Evolutionary conservation across 1,140 invertebrate species (phyloP).

Genomic region (Drosophila ficusphila): DNA sequence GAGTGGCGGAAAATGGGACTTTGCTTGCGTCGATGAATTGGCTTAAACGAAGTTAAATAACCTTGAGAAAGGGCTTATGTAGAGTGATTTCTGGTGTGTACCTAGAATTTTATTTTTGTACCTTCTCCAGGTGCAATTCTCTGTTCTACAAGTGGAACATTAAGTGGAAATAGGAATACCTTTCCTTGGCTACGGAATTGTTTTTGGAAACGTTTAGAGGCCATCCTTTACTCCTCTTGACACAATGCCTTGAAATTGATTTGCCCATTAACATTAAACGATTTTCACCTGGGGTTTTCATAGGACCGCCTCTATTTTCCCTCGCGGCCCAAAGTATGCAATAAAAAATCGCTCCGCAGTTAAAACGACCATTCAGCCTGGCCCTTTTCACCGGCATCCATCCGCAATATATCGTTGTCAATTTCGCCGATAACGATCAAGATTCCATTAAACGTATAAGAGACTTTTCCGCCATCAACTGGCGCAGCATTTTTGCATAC

Average conservation of each 20-base stretch:
- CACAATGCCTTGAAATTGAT: constrained; percentile 3
- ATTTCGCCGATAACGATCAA: constrained; percentile 40
- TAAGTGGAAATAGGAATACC: too few relatives aligned
- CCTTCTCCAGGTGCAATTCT: background rate
- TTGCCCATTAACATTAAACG: constrained; percentile 4
- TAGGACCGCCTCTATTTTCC: background rate
- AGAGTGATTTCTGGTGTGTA: too few relatives aligned
- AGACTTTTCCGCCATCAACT: constrained; percentile 38
- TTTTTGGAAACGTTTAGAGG: background rate
- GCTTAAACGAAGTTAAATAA: constrained; percentile 13
- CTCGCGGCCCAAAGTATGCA: constrained; percentile 13
- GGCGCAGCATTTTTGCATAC: constrained; percentile 32
- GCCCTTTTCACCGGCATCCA: background rate
- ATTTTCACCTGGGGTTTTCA: constrained; percentile 1
- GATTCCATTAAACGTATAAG: constrained; percentile 41
- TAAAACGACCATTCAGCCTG: constrained; percentile 18
- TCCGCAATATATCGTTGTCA: constrained; percentile 45
- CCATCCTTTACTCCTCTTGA: background rate
- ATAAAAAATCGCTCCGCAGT: constrained; percentile 30
- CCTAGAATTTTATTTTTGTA: background rate
- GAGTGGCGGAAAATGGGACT: constrained; percentile 22
- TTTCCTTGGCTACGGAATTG: too few relatives aligned
- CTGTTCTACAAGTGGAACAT: background rate
- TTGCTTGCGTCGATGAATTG: constrained; percentile 26
- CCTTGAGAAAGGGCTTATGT: background rate